Percentiles rank a stretch among this genome's conserved stretches.
Conservation (phyloP, 1,140 invertebrate species). For the Conus ventricosus region DNA sequence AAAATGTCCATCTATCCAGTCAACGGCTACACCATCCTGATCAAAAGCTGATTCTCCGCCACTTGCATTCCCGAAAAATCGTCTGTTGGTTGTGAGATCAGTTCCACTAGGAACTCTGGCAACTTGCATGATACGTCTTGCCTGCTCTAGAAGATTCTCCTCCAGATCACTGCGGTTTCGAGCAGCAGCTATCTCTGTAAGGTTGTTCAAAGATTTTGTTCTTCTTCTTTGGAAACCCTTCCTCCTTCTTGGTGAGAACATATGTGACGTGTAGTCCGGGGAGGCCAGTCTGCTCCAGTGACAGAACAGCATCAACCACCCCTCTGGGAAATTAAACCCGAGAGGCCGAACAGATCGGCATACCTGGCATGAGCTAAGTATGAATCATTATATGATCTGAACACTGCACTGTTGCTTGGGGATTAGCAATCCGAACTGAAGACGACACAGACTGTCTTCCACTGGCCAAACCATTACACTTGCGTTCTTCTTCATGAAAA, state of each 20-base stretch:
- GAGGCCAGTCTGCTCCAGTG: conserved; percentile 24
- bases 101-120: not conserved
- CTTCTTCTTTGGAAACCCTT: conserved; percentile 32
- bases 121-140: conserved; percentile 41
- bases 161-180: conserved; percentile 17
- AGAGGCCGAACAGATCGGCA: not conserved
- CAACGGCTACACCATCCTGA: not conserved
- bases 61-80: not conserved
- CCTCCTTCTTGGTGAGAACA: not conserved
- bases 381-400: not conserved
- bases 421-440: no score
- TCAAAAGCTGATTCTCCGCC: not conserved
- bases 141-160: conserved; percentile 12
- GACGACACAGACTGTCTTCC: not conserved
- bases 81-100: not conserved
- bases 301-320: conserved; percentile 37
- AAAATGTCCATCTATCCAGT: conserved; percentile 11
- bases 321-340: conserved; percentile 41
- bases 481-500: no score
- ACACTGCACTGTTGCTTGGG: not conserved
- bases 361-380: not conserved
- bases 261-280: not conserved
- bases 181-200: not conserved
- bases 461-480: not conserved
- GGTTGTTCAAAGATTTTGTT: conserved; percentile 38